Conservation (phyloP, 2,797 vertebrate genomes). For the Falco naumanni region DNA sequence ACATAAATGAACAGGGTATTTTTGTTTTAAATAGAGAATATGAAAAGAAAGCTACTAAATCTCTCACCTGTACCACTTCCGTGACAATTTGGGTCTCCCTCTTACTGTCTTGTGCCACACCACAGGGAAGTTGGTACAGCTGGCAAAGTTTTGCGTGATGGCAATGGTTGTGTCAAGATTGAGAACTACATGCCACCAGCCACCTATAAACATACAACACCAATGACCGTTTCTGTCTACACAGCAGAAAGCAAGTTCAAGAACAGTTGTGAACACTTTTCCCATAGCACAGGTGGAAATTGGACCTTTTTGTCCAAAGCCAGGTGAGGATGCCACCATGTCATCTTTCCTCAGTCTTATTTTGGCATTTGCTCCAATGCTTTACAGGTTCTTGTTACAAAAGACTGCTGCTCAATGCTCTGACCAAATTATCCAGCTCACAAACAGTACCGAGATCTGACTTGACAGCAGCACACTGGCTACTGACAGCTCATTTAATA, state of each 20-base stretch:
- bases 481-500: neutral
- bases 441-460: neutral
- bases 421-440: neutral
- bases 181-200: constrained; percentile 99
- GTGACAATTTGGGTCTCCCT: constrained; percentile 92
- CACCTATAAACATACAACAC: constrained; percentile 79
- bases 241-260: neutral
- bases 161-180: constrained; percentile 95
- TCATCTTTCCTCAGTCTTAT: neutral
- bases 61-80: constrained; percentile 95
- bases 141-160: constrained; percentile 96
- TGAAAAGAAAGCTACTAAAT: neutral
- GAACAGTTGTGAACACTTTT: neutral
- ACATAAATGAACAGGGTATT: rapidly evolving
- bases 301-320: neutral
- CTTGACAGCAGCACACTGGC: neutral
- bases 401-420: neutral
- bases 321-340: neutral
- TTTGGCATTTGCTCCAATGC: neutral
- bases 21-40: neutral
- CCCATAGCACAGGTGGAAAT: neutral
- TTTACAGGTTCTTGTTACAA: neutral
- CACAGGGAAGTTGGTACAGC: constrained; percentile 95
- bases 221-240: neutral
- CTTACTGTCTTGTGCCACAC: constrained; percentile 98